Percentiles rank a stretch among this genome's conserved stretches.
These are phyloP conservation scores for Drosophila maculinotata DNA, from an alignment of 2,888 invertebrate genomes.

Conservation along the genomic window DNA sequence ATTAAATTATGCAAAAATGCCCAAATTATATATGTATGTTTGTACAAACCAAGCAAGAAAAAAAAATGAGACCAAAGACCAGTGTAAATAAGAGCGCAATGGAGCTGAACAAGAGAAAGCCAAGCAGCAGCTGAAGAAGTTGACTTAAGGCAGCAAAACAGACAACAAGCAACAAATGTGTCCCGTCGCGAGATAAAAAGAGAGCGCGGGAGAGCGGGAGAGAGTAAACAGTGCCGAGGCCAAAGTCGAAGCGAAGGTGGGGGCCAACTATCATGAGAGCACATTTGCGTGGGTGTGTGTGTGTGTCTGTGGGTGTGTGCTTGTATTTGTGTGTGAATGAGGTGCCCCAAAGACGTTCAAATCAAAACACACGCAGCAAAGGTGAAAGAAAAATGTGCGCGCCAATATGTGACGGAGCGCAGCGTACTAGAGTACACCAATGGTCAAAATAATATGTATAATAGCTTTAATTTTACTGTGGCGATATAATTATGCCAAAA, in stretches of 20 bases:
- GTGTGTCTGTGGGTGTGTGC: slow-evolving; percentile 10
- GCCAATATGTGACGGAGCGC: slow-evolving; percentile 65
- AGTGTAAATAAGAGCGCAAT: slow-evolving; percentile 52
- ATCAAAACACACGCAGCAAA: slow-evolving; percentile 76
- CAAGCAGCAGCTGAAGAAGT: slow-evolving; percentile 50
- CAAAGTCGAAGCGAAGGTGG: slow-evolving; percentile 37
- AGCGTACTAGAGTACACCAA: background rate
- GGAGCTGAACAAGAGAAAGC: slow-evolving; percentile 64
- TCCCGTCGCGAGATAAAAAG: slow-evolving; percentile 16
- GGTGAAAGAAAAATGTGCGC: slow-evolving; percentile 79
- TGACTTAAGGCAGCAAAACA: slow-evolving; percentile 37
- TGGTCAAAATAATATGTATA: background rate
- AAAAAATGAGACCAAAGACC: slow-evolving; percentile 26
- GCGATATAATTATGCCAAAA: no score
- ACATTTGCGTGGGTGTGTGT: slow-evolving; percentile 62
- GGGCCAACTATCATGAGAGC: slow-evolving; percentile 48
- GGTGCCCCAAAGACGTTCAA: slow-evolving; percentile 56
- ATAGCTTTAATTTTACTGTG: no score
- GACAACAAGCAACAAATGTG: slow-evolving; percentile 69
- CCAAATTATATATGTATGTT: slow-evolving; percentile 41
- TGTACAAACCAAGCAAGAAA: slow-evolving; percentile 24
- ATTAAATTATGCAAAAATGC: slow-evolving; percentile 78
- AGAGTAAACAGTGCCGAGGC: slow-evolving; percentile 17
- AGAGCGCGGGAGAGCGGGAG: slow-evolving; percentile 24
- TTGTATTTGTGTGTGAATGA: slow-evolving; percentile 28